Evolutionary conservation across 2,888 invertebrate species (phyloP).

Genomic region (Tenodera sinensis): DNA sequence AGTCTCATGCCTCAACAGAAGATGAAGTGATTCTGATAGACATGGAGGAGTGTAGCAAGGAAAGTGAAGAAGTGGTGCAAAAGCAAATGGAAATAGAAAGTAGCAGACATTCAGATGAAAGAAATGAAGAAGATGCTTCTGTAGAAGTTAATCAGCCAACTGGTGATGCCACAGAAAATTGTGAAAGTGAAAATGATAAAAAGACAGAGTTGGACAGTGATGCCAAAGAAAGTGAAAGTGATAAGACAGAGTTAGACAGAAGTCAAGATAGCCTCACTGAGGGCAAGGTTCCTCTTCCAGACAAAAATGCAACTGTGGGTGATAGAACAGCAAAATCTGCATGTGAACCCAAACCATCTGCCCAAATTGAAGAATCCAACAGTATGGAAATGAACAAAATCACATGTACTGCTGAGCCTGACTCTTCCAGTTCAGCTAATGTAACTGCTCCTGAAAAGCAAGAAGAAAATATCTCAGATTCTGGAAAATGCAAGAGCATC

Average conservation of each 20-base stretch:
- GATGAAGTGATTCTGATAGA: background rate
- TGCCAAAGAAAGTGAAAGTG: background rate
- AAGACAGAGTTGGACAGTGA: background rate
- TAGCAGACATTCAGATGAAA: background rate
- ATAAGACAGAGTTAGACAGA: background rate
- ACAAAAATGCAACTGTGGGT: background rate
- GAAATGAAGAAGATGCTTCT: background rate
- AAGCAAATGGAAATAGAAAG: slow-evolving; percentile 8
- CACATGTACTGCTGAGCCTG: background rate
- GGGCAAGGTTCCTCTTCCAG: background rate
- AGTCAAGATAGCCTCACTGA: background rate
- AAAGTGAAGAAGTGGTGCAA: background rate
- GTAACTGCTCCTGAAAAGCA: background rate
- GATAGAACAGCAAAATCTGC: background rate
- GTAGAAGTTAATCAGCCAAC: background rate
- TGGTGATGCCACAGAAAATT: background rate
- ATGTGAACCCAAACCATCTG: background rate
- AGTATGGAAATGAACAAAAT: background rate
- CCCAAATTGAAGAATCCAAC: background rate
- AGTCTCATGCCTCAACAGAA: background rate
- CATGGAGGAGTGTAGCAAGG: background rate
- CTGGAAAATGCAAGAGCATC: background rate
- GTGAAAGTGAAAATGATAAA: background rate
- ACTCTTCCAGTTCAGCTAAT: background rate
- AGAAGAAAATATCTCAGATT: background rate